Evolutionary conservation across 1,140 invertebrate species (phyloP), one percentile per base, ranked within the genome.

Genomic region (Notospermus geniculatus): DNA sequence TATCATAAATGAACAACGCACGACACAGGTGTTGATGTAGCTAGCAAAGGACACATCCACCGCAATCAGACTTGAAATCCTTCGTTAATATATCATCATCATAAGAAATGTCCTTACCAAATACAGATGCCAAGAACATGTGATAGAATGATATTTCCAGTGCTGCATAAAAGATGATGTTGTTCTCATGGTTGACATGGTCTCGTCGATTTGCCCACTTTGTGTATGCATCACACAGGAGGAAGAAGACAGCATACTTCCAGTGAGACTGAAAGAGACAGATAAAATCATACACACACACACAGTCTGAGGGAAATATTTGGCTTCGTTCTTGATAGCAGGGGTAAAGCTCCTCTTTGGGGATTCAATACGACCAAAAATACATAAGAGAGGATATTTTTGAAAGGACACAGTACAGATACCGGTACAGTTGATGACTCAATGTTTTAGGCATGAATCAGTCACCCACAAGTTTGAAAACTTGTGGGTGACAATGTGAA

Each of bases 141-240:
- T 57, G 60, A 55, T 78, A 79, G 23, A 79, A 65, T 25, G 71
- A 70, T 60, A 70, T 66, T 58, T 78, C 77, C 17, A 78, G 56
- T 15, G 71, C 72, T 15, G 71, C 68, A 52, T 78, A 78, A 30
- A 76, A 69, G 2, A 78, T 64, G 59, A 67, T 59, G 22, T 73
- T 55, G 60, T 65, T 25, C 61, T 62, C 55, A 62, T 50, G 46
- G 25, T 50, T 50, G 19, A 27, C n/a, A 50, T 50, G 46, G n/a
- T 50, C 46, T 23, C 9, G 23, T 15, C 46, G 22, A 50, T 29
- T 36, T 28, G 27, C 32, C 60, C 66, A 66, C 55, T 73, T 75
- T 0, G 65, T 69, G 56, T 76, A 73, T 0, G 78, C 69, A 63
- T 80, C 77, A 72, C 75, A 75, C 0, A 77, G 56, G 54, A 78